These are phyloP conservation scores for Mirza zaza DNA, from an alignment of 2,113 vertebrate genomes.

Conservation along the genomic window DNA sequence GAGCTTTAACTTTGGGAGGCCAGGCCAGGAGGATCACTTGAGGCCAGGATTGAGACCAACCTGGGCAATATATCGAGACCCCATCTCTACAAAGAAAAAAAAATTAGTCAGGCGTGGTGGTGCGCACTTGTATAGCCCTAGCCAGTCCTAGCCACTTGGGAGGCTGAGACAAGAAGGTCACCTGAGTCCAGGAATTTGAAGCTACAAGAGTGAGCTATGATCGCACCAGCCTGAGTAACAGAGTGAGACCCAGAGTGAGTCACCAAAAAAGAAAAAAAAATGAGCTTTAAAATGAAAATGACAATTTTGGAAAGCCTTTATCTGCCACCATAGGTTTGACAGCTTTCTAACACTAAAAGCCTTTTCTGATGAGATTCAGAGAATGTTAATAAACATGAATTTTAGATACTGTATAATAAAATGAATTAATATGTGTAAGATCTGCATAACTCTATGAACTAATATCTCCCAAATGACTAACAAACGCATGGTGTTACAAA, in stretches of 20 bases:
- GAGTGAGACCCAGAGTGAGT: too few species aligned
- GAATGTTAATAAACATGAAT: background rate
- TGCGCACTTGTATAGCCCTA: too few species aligned
- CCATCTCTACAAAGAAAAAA: too few species aligned
- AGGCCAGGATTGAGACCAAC: too few species aligned
- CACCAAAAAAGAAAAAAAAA: background rate
- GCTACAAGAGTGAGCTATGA: too few species aligned
- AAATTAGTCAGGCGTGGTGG: too few species aligned
- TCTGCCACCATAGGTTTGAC: background rate
- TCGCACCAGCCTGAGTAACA: too few species aligned
- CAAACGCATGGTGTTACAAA: background rate
- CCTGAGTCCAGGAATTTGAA: too few species aligned
- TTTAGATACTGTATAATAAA: background rate
- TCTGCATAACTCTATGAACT: background rate
- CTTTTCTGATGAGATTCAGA: background rate
- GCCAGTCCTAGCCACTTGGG: too few species aligned
- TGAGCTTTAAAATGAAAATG: conserved; percentile 21
- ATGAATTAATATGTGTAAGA: background rate
- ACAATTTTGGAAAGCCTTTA: background rate
- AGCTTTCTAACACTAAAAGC: background rate
- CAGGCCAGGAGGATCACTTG: too few species aligned
- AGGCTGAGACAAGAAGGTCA: too few species aligned
- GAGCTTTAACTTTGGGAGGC: background rate
- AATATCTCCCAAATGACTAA: background rate
- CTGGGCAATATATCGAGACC: too few species aligned